These are phyloP conservation scores for Drosophila diplacantha DNA, from an alignment of 2,888 invertebrate genomes.

Conservation along the genomic window DNA sequence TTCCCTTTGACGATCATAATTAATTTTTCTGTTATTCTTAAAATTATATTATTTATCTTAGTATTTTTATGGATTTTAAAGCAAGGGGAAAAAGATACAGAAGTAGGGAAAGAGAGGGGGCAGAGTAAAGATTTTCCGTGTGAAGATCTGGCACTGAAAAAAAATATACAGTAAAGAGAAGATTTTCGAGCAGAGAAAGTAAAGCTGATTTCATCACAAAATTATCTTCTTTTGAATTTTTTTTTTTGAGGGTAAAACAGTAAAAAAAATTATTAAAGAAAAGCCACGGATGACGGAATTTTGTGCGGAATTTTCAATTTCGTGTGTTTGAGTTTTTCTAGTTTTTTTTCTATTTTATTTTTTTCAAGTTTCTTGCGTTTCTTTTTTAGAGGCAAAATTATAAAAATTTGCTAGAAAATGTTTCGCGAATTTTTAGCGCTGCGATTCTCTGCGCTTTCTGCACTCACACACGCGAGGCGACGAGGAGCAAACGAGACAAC, in stretches of 20 bases:
- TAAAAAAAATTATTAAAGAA: slow-evolving; percentile 18
- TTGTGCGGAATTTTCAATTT: slow-evolving; percentile 5
- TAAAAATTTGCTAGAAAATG: not conserved
- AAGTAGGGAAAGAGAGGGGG: not conserved
- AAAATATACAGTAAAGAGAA: not conserved
- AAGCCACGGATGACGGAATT: slow-evolving; percentile 3
- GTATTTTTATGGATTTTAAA: not conserved
- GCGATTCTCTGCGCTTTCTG: slow-evolving; percentile 39
- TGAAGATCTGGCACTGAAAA: not conserved
- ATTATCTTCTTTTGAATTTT: not conserved
- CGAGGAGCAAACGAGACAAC: slow-evolving; percentile 74
- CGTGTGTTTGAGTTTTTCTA: not conserved
- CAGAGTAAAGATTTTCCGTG: not conserved
- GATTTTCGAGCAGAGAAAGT: slow-evolving; percentile 4
- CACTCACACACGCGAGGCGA: slow-evolving; percentile 73
- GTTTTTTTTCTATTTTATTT: not conserved
- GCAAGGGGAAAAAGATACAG: not conserved
- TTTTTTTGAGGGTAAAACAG: slow-evolving; percentile 4
- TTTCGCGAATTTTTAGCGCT: slow-evolving; percentile 22
- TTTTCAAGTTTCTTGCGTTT: not conserved
- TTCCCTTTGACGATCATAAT: not conserved
- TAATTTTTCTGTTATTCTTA: not conserved
- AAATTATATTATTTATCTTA: not conserved
- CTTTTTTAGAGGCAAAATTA: not conserved
- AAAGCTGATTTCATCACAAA: slow-evolving; percentile 4